A percentile compares a stretch with the other conserved stretches of the same genome.
These are phyloP conservation scores for Lynx canadensis DNA, from an alignment of 2,113 vertebrate species.

Conservation along the genomic window DNA sequence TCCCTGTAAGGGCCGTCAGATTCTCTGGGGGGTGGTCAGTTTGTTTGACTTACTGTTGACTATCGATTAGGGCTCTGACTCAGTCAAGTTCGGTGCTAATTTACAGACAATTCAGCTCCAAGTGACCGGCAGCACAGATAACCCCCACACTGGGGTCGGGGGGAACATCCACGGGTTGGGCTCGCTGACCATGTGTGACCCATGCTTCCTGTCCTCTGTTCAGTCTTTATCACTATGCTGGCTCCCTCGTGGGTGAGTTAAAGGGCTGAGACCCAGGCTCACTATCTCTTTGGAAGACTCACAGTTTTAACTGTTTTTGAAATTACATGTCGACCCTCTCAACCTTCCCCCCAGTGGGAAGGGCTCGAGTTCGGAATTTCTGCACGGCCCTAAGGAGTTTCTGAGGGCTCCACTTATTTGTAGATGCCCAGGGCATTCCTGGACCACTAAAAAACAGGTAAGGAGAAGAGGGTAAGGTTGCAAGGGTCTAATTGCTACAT, in stretches of 20 bases:
- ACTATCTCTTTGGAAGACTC: neutral
- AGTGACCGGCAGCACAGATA: fast-evolving
- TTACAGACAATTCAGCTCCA: neutral
- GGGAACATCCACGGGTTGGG: fast-evolving
- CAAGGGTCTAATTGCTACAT: too few species aligned
- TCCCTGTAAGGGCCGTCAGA: fast-evolving
- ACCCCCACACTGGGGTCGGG: neutral
- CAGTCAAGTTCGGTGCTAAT: neutral
- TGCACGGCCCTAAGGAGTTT: neutral
- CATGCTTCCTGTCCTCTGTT: fast-evolving
- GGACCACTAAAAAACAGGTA: too few species aligned
- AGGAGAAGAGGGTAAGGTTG: neutral
- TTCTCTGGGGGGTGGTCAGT: neutral
- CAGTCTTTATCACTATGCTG: fast-evolving
- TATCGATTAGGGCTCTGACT: fast-evolving
- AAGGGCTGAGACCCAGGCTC: neutral
- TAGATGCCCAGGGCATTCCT: neutral
- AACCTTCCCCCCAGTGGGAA: too few species aligned
- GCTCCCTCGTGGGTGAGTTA: fast-evolving
- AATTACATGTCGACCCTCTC: neutral
- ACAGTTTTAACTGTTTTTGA: neutral
- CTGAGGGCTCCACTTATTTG: neutral
- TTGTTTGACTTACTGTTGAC: too few species aligned
- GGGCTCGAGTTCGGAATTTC: neutral
- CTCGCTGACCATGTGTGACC: fast-evolving